Percentiles rank a stretch among this genome's conserved stretches.
Evolutionary conservation across 2,113 vertebrate species (phyloP).

Genomic region (Protobothrops flavoviridis): DNA sequence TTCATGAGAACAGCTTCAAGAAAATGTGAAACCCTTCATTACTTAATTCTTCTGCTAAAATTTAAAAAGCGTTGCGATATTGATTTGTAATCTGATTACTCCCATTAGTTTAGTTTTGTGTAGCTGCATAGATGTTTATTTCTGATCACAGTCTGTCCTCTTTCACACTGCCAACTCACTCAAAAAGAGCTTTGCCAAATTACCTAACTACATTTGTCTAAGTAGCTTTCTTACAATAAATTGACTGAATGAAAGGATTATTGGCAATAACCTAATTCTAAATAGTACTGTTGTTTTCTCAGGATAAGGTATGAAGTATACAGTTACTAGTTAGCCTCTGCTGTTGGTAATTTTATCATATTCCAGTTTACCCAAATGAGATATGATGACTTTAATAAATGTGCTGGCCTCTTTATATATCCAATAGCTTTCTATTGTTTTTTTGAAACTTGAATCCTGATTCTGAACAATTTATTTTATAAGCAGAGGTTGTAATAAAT

Average conservation of each 20-base stretch:
- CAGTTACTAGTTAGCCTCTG: slow-evolving; percentile 5
- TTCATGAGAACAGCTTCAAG: background rate
- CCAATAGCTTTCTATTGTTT: background rate
- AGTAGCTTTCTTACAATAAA: slow-evolving; percentile 21
- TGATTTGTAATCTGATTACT: background rate
- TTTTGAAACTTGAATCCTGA: background rate
- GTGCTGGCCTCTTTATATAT: slow-evolving; percentile 44
- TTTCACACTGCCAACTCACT: background rate
- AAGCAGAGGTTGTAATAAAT: background rate
- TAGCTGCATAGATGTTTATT: slow-evolving; percentile 21
- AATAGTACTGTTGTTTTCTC: slow-evolving; percentile 35
- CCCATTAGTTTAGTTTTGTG: slow-evolving; percentile 25
- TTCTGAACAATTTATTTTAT: background rate
- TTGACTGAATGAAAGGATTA: slow-evolving; percentile 7
- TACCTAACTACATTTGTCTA: background rate
- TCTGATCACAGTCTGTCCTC: background rate
- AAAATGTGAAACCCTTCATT: background rate
- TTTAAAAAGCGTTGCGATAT: background rate
- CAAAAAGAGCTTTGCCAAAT: background rate
- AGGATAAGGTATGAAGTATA: slow-evolving; percentile 37
- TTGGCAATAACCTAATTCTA: slow-evolving; percentile 27
- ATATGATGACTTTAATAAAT: slow-evolving; percentile 27
- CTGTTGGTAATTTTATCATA: slow-evolving; percentile 30
- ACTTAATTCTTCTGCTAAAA: background rate
- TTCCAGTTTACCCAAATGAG: slow-evolving; percentile 22